These are phyloP conservation scores for Gorsachius magnificus DNA, from an alignment of 2,797 vertebrate genomes.

Conservation along the genomic window DNA sequence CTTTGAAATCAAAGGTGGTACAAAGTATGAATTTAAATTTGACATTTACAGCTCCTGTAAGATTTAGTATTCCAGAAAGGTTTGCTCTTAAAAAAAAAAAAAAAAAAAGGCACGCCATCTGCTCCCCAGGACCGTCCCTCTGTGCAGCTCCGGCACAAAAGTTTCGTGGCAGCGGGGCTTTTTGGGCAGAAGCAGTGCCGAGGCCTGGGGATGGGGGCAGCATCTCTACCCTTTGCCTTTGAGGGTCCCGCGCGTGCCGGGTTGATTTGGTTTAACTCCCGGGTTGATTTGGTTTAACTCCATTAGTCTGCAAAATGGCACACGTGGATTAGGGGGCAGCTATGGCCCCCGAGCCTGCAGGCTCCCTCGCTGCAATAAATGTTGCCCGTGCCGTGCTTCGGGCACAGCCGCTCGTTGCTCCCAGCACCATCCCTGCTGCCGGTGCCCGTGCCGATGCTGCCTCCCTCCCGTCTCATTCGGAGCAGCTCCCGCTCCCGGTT, in stretches of 20 bases:
- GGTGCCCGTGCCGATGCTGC: rapidly evolving
- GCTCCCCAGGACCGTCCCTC: constrained; percentile 62
- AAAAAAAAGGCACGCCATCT: constrained; percentile 78
- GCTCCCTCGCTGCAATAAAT: rapidly evolving
- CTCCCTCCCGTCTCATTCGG: not conserved
- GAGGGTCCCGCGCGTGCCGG: rapidly evolving
- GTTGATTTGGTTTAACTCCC: not conserved
- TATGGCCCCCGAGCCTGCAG: not conserved
- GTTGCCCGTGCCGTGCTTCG: rapidly evolving
- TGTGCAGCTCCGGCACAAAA: not conserved
- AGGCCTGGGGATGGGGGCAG: not conserved
- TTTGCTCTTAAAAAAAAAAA: constrained; percentile 65
- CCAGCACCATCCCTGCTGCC: not conserved
- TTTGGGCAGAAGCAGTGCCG: not conserved
- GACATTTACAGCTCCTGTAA: constrained; percentile 82
- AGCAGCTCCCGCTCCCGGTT: not conserved
- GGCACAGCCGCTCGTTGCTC: rapidly evolving
- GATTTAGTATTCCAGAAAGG: constrained; percentile 80
- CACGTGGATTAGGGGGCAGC: rapidly evolving
- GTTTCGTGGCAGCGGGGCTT: not conserved
- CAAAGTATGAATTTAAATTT: constrained; percentile 96
- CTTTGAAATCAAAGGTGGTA: constrained; percentile 98
- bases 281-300: not conserved
- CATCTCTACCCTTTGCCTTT: not conserved
- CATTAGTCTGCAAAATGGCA: too few species aligned